Conservation (phyloP, 2,888 invertebrate genomes). For the Eupithecia dodoneata region DNA sequence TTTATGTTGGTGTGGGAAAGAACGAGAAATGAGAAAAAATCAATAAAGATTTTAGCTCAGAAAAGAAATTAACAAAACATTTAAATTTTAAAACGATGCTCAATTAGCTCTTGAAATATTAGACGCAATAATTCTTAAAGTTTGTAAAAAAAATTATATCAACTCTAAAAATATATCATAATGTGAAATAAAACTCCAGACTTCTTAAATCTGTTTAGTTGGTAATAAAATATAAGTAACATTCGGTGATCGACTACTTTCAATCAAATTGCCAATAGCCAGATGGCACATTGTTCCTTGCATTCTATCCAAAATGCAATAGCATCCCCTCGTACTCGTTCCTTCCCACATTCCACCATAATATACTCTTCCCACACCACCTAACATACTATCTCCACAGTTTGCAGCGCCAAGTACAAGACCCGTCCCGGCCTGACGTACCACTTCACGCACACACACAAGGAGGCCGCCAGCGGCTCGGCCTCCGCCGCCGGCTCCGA, state of each 20-base stretch:
- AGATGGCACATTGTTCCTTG: not conserved
- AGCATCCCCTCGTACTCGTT: not conserved
- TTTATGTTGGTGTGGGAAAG: conserved; percentile 38
- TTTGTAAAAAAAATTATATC: not conserved
- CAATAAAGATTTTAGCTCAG: too few species aligned
- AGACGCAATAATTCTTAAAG: not conserved
- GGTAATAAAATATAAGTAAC: not conserved
- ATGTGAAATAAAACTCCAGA: not conserved
- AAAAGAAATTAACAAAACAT: not conserved
- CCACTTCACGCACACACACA: conserved; percentile 97
- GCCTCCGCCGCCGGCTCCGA: conserved; percentile 60
- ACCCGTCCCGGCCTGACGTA: conserved; percentile 97
- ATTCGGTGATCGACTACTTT: not conserved
- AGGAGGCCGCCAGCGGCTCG: conserved; percentile 72
- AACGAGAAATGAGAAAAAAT: not conserved
- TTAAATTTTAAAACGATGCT: not conserved
- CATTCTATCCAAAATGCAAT: not conserved
- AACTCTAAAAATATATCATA: too few species aligned
- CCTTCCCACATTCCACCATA: conserved; percentile 18
- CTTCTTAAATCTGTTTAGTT: too few species aligned
- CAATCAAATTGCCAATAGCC: not conserved
- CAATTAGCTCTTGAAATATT: not conserved
- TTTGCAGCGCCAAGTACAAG: conserved; percentile 98
- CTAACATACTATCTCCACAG: conserved; percentile 75
- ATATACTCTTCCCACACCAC: not conserved